Evolutionary conservation across 1,140 invertebrate genomes (phyloP), one percentile per base, ranked within the genome.

Genomic region (Acromyrmex echinatior): DNA sequence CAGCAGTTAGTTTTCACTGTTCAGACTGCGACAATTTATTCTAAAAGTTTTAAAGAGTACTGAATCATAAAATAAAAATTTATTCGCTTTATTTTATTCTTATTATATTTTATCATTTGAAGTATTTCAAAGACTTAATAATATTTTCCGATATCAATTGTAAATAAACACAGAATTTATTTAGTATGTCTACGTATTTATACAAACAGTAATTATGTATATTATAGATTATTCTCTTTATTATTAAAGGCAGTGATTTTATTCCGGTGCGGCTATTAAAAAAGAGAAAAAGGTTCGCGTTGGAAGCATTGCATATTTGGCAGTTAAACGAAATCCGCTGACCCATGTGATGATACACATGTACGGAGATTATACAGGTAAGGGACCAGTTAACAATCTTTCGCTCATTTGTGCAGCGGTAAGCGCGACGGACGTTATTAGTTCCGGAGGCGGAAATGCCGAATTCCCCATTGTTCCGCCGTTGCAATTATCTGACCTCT

Each of bases 391-490:
- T 78, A 79, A 79, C 82, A 79, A 79, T 86, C 82, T 86, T 86
- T 86, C 63, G 60, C 62, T 86, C 82, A 63, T 86, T 86, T 86
- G 82, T 68, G 74, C 16, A 56, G 31, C 62, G 53, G 53, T 85
- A 65, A 73, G 31, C 81, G 81, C 65, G n/a, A 70, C 65, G 82
- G 65, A 86, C 82, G 65, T 88, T 88, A 88, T 88, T 88, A 88
- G 39, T 76, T 88, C 65, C 84, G 53, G 82, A 86, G 71, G 51
- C 73, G 65, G 65, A 86, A 86, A 79, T 86, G 51, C 81, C 28
- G 60, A 86, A 80, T 80, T 78, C 49, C 68, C 76, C 76, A 86
- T 74, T 74, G 58, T 88, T 88, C 73, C 49, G 73, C 51, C 49
- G 60, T 51, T 51, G 84, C 68, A 80, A 86, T 88, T 86, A 88